Evolutionary conservation across 2,113 vertebrate species (phyloP).

Genomic region (Nerophis ophidion): DNA sequence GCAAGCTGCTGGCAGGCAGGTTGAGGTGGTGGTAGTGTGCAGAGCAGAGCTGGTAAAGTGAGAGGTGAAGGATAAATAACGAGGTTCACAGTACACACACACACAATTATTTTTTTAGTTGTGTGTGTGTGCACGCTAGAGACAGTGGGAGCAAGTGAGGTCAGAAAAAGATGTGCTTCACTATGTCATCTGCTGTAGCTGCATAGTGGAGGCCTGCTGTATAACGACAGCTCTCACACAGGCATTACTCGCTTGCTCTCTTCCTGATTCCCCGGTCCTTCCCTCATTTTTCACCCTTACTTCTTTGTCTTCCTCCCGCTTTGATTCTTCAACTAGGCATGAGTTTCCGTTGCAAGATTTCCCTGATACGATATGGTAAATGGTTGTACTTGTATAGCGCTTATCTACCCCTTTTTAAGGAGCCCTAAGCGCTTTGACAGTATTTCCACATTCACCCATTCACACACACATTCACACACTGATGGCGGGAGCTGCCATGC

Average conservation of each 20-base stretch:
- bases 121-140: slow-evolving; percentile 11
- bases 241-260: slow-evolving; percentile 34
- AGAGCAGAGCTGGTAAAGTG: slow-evolving; percentile 22
- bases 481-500: too few relatives aligned
- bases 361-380: slow-evolving; percentile 46
- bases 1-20: slow-evolving; percentile 45
- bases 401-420: too few relatives aligned
- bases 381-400: too few relatives aligned
- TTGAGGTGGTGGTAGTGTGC: slow-evolving; percentile 14
- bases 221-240: slow-evolving; percentile 55
- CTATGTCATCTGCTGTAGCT: slow-evolving; percentile 49
- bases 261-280: slow-evolving; percentile 15
- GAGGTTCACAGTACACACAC: slow-evolving; percentile 24
- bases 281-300: not conserved
- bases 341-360: slow-evolving; percentile 30
- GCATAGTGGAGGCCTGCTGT: slow-evolving; percentile 62
- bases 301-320: slow-evolving; percentile 15
- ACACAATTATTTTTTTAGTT: not conserved
- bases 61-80: slow-evolving; percentile 60
- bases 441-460: too few relatives aligned
- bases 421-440: too few relatives aligned
- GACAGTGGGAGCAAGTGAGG: slow-evolving; percentile 36
- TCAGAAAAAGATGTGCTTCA: slow-evolving; percentile 36
- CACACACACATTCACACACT: too few relatives aligned
- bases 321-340: slow-evolving; percentile 38